Conservation (phyloP, 1,140 invertebrate genomes). For the Xylocopa sonorina region DNA sequence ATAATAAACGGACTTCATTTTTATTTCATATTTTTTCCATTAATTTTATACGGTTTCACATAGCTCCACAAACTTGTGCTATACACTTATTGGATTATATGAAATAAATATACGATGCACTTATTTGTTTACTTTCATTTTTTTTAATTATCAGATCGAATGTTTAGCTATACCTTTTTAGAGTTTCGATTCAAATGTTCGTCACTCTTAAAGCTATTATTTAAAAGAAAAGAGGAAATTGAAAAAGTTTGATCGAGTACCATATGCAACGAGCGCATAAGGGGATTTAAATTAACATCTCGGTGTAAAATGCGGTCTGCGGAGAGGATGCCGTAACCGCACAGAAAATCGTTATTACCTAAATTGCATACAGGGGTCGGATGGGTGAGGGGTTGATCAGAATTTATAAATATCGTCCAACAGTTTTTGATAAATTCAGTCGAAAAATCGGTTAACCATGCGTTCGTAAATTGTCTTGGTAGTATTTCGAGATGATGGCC, state of each 20-base stretch:
- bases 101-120: no score
- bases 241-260: constrained; percentile 31
- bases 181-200: constrained; percentile 6
- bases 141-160: no score
- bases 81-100: no score
- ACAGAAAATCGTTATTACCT: background rate
- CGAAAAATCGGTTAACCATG: background rate
- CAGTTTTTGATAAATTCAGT: no score
- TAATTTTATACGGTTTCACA: no score
- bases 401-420: no score
- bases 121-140: no score
- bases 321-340: no score
- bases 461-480: background rate
- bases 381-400: no score
- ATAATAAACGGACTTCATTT: background rate
- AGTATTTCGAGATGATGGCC: no score
- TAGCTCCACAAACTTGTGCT: no score
- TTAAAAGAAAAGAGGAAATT: constrained; percentile 6
- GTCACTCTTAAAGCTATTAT: background rate
- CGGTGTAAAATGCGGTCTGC: background rate
- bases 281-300: background rate
- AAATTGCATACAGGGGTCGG: no score
- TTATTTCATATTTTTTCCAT: background rate
- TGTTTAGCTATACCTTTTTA: background rate
- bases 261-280: background rate